A percentile compares a stretch with the other conserved stretches of the same genome.
These are phyloP conservation scores for Apis cerana DNA, from an alignment of 1,140 invertebrate species.

Conservation along the genomic window DNA sequence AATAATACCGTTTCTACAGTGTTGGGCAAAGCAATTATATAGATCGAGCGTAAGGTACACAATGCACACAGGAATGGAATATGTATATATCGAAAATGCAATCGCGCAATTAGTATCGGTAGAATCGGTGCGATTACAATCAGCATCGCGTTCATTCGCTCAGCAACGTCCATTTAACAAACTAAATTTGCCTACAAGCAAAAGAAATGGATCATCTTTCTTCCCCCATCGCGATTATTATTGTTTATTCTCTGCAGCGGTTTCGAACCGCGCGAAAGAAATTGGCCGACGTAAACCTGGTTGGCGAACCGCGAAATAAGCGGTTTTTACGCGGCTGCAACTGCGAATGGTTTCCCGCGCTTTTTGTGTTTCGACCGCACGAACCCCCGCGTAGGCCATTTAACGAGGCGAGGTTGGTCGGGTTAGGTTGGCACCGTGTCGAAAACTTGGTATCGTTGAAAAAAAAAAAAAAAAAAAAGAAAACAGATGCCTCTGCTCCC, in stretches of 20 bases:
- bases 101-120: too few species aligned
- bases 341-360: not conserved
- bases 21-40: too few species aligned
- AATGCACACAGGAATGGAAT: too few species aligned
- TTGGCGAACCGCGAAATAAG: constrained; percentile 22
- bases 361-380: constrained; percentile 21
- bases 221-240: too few species aligned
- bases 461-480: constrained; percentile 1
- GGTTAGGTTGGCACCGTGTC: constrained; percentile 17
- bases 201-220: not conserved
- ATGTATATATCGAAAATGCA: too few species aligned
- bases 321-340: constrained; percentile 28
- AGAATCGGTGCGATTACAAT: too few species aligned
- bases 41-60: too few species aligned
- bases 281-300: not conserved
- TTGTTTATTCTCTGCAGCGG: too few species aligned
- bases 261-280: not conserved
- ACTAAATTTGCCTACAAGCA: too few species aligned
- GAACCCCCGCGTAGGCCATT: constrained; percentile 21
- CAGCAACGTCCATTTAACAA: too few species aligned
- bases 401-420: constrained; percentile 3
- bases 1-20: too few species aligned
- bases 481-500: not conserved
- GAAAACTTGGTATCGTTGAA: constrained; percentile 22
- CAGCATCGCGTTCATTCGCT: too few species aligned